A percentile compares a stretch with the other conserved stretches of the same genome.
Evolutionary conservation across 2,888 invertebrate genomes (phyloP).

Genomic region (Coronaproctus castanopsis): DNA sequence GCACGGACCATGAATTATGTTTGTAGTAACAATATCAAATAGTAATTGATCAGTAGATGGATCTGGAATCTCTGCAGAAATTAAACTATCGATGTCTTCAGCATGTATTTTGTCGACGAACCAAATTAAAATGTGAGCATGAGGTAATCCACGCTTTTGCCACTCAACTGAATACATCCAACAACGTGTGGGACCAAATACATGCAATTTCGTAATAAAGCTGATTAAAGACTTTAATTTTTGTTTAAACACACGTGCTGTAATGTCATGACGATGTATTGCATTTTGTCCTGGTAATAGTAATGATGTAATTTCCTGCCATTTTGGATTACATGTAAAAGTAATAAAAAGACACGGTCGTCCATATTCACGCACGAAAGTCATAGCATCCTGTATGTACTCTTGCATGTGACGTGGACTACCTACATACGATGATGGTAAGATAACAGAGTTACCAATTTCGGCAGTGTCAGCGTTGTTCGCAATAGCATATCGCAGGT

Average conservation of each 20-base stretch:
- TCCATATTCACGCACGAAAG: slow-evolving; percentile 24
- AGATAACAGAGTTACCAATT: slow-evolving; percentile 18
- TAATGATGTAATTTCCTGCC: slow-evolving; percentile 22
- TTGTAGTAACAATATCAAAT: slow-evolving; percentile 19
- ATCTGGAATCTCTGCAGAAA: slow-evolving; percentile 22
- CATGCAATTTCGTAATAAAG: slow-evolving; percentile 17
- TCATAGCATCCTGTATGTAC: slow-evolving; percentile 24
- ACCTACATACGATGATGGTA: slow-evolving; percentile 23
- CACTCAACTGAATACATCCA: slow-evolving; percentile 21
- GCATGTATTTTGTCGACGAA: slow-evolving; percentile 17
- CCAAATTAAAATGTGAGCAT: slow-evolving; percentile 23
- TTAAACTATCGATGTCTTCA: slow-evolving; percentile 22
- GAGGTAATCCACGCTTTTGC: slow-evolving; percentile 23
- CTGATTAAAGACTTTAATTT: slow-evolving; percentile 19
- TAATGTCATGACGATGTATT: slow-evolving; percentile 21
- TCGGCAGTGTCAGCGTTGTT: slow-evolving; percentile 12
- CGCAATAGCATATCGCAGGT: slow-evolving; percentile 19
- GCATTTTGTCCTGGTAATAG: slow-evolving; percentile 18
- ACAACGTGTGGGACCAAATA: slow-evolving; percentile 19
- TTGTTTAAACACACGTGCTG: slow-evolving; percentile 20
- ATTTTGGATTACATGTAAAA: slow-evolving; percentile 24
- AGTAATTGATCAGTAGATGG: slow-evolving; percentile 20
- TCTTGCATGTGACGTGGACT: slow-evolving; percentile 26
- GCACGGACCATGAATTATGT: slow-evolving; percentile 21
- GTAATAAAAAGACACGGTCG: slow-evolving; percentile 25